phyloP scores from a whole-genome alignment of 2,797 vertebrate genomes.

The Rhinogobio ventralis region DNA sequence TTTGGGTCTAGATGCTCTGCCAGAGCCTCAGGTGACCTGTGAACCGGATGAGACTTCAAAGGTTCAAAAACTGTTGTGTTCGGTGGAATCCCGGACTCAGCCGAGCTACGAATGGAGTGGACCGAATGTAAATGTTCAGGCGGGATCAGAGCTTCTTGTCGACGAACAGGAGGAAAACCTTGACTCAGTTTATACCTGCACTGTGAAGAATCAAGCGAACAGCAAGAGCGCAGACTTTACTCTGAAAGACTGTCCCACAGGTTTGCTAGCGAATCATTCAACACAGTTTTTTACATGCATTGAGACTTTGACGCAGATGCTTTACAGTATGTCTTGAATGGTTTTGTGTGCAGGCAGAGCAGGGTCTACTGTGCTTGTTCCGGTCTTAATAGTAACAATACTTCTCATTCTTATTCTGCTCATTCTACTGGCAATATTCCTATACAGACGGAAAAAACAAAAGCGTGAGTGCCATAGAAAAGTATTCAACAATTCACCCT shows the following conservation, averaged over 20 bases:
- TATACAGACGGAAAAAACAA: background rate
- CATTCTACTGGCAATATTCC: background rate
- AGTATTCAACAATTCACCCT: background rate
- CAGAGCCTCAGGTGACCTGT: conserved; percentile 26
- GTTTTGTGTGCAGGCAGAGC: background rate
- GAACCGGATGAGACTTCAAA: background rate
- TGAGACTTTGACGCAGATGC: background rate
- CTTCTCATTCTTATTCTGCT: background rate
- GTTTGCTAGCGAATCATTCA: background rate
- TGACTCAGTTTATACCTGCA: conserved; percentile 6
- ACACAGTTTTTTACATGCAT: background rate
- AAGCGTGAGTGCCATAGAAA: conserved; percentile 22
- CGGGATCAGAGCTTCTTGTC: background rate
- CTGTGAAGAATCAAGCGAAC: background rate
- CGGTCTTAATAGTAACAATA: background rate
- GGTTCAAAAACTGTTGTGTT: background rate
- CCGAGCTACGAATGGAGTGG: conserved; percentile 22
- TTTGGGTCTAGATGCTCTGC: conserved; percentile 12
- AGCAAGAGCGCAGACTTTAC: background rate
- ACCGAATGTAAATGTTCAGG: fast-evolving
- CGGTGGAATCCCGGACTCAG: background rate
- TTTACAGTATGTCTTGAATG: background rate
- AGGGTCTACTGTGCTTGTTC: background rate
- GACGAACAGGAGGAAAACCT: fast-evolving
- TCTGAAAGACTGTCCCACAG: conserved; percentile 6